Conservation (phyloP, 1,140 invertebrate genomes). For the Ephestia elutella region DNA sequence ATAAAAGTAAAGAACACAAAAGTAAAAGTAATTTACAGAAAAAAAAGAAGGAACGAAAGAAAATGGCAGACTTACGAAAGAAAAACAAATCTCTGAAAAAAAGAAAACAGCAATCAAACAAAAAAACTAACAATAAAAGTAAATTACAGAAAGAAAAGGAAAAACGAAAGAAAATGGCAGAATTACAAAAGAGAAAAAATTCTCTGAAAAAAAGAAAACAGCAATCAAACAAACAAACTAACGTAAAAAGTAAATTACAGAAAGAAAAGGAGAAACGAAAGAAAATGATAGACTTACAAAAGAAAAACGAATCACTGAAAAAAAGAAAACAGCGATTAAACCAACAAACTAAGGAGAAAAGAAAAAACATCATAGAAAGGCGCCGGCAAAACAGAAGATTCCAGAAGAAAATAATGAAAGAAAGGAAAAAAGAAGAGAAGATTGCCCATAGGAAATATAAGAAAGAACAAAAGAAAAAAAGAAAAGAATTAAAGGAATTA, state of each 20-base stretch:
- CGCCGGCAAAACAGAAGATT: slow-evolving; percentile 15
- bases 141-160: neutral
- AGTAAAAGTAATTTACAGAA: too few species aligned
- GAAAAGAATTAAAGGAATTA: slow-evolving; percentile 17
- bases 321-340: neutral
- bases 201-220: too few species aligned
- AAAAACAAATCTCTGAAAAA: neutral
- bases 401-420: slow-evolving; percentile 8
- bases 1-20: too few species aligned
- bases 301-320: neutral
- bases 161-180: neutral
- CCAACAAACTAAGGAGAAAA: slow-evolving; percentile 6
- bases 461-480: slow-evolving; percentile 17
- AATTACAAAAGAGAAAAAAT: slow-evolving; percentile 5
- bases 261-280: too few species aligned
- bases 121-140: neutral
- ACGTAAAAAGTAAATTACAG: too few species aligned
- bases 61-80: neutral
- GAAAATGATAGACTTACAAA: neutral
- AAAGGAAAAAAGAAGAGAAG: slow-evolving; percentile 18
- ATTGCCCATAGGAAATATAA: slow-evolving; percentile 13
- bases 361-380: slow-evolving; percentile 6
- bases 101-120: neutral
- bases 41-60: too few species aligned
- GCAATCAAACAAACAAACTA: too few species aligned